Evolutionary conservation across 1,140 invertebrate genomes (phyloP), one percentile per base, ranked within the genome.

Genomic region (Kradibia gibbosae): DNA sequence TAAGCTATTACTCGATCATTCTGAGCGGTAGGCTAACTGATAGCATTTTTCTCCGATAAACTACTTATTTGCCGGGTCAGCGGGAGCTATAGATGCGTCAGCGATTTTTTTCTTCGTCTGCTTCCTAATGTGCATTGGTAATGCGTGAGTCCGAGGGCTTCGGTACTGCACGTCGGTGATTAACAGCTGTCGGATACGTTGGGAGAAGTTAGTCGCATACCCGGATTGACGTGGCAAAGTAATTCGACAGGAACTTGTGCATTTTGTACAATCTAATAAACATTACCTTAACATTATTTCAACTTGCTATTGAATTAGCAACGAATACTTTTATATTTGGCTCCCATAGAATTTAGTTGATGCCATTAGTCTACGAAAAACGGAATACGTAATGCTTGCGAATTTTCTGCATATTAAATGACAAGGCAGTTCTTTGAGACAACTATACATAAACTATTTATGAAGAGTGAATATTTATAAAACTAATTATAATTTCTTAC

Each of bases 61-160:
- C 72, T 75, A 74, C 55, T 81, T 81, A 81, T 81, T 75, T 75
- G 50, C 42, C n/a, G 55, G 13, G 79, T 74, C 71, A 80, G 55
- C 67, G 42, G 8, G 31, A 57, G 39, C 22, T 5, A 11, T 8
- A 7, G 20, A 25, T 55, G 71, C 17, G 22, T 75, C 79, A 75
- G 79, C 71, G 45, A n/a, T 75, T 81, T 80, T 81, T 39, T 5
- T 31, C 11, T 60, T 50, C 39, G 1, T 22, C 13, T 10, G n/a
- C 17, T 34, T 13, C 25, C 20, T 5, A 50, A 22, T 31, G 5
- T 17, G 45, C 11, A 1, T 15, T 20, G 8, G 28, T 34, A n/a
- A 0, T 55, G 10, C 11, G 1, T 3, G 17, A 48, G 5, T 13
- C 25, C 28, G 15, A n/a, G 2, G 42, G 13, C 28, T 1, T 15